Conservation (phyloP, 2,113 vertebrate species). For the Zootoca vivipara region DNA sequence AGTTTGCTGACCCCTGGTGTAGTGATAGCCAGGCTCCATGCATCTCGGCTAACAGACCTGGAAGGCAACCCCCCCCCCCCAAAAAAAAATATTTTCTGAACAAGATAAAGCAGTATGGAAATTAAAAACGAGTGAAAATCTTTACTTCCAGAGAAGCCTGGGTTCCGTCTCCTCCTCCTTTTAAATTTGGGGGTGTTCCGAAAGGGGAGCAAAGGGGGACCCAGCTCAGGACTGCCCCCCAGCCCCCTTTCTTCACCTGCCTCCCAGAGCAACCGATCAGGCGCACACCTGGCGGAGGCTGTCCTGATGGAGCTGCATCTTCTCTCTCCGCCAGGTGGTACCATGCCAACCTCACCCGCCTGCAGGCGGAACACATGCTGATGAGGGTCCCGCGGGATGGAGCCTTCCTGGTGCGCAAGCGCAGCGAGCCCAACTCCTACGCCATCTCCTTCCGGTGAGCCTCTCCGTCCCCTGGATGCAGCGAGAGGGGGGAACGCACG, state of each 20-base stretch:
- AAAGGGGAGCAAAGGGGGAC: neutral
- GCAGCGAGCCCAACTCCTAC: conserved; percentile 82
- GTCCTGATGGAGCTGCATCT: fast-evolving
- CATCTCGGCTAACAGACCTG: neutral
- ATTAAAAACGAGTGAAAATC: neutral
- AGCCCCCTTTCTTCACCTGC: neutral
- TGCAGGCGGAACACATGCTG: conserved; percentile 89
- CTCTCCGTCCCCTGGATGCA: neutral
- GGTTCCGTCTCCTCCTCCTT: too few relatives aligned
- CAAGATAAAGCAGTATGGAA: too few relatives aligned
- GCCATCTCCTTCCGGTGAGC: conserved; percentile 88
- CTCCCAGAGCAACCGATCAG: neutral
- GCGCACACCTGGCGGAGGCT: fast-evolving
- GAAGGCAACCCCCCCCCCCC: neutral
- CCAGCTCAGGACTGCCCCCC: fast-evolving
- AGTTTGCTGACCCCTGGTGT: too few relatives aligned
- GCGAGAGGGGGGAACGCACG: fast-evolving
- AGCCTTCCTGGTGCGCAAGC: conserved; percentile 85
- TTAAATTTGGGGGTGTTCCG: neutral
- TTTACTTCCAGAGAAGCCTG: neutral
- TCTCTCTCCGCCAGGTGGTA: conserved; percentile 78
- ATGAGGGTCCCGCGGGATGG: conserved; percentile 86
- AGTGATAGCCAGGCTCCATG: neutral
- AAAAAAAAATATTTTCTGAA: too few relatives aligned
- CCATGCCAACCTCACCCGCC: conserved; percentile 81